Evolutionary conservation across 53 echinoderm and acorn worm species (phyloP).

Genomic region (Luidia sarsii): DNA sequence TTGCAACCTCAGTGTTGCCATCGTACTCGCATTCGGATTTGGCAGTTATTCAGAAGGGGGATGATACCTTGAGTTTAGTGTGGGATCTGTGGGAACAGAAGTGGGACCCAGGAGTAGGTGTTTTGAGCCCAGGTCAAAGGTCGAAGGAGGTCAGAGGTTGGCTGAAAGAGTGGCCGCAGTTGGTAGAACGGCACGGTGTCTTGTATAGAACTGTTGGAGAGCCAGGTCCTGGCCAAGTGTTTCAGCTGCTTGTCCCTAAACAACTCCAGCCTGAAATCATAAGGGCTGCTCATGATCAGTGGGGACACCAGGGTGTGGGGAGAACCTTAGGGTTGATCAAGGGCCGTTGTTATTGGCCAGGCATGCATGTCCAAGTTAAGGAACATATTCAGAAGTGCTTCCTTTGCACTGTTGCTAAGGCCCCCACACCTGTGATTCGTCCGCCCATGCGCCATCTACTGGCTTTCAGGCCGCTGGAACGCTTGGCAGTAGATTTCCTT

Average conservation of each 20-base stretch:
- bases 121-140: too few species aligned
- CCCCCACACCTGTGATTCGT: constrained; percentile 10
- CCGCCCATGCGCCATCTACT: constrained; percentile 50
- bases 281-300: not conserved
- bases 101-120: constrained; percentile 4
- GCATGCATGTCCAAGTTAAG: too few species aligned
- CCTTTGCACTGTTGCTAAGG: constrained; percentile 38
- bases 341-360: too few species aligned
- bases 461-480: not conserved
- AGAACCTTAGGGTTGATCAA: too few species aligned
- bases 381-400: constrained; percentile 36
- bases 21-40: constrained; percentile 27
- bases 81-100: not conserved
- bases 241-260: constrained; percentile 37
- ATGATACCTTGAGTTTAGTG: not conserved
- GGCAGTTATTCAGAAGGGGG: constrained; percentile 6
- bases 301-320: constrained; percentile 30
- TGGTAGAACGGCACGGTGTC: constrained; percentile 20
- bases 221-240: not conserved
- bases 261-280: not conserved
- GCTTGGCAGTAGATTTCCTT: constrained; percentile 45
- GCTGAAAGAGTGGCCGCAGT: constrained; percentile 31
- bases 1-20: constrained; percentile 21
- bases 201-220: constrained; percentile 21
- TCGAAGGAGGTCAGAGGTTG: not conserved